Evolutionary conservation across 2,113 vertebrate species (phyloP).

Genomic region (Scartelaos histophorus): DNA sequence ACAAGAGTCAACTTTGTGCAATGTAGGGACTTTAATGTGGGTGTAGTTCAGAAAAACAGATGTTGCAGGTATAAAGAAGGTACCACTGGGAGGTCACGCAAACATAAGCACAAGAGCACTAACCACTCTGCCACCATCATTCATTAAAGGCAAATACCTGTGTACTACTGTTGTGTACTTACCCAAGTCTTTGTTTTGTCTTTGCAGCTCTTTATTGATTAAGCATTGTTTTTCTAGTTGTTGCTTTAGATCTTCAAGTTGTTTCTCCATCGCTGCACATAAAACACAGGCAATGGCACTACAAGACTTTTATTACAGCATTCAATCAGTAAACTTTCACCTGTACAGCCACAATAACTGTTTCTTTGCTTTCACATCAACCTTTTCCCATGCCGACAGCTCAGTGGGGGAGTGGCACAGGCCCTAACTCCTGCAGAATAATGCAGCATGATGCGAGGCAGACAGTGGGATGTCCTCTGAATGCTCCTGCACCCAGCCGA

Average conservation of each 20-base stretch:
- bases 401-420: slow-evolving; percentile 45
- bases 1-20: background rate
- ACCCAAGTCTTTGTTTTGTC: slow-evolving; percentile 75
- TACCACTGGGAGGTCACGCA: too few species aligned
- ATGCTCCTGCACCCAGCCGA: slow-evolving; percentile 41
- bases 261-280: slow-evolving; percentile 71
- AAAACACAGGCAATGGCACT: background rate
- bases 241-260: slow-evolving; percentile 72
- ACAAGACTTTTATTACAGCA: background rate
- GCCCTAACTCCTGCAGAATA: slow-evolving; percentile 43
- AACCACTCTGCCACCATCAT: background rate
- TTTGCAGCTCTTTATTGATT: slow-evolving; percentile 76
- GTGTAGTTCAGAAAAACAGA: background rate
- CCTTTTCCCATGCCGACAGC: slow-evolving; percentile 23
- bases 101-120: too few species aligned
- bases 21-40: background rate
- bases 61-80: background rate
- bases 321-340: background rate
- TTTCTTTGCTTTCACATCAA: slow-evolving; percentile 6
- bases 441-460: slow-evolving; percentile 55
- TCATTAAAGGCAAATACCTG: background rate
- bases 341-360: background rate
- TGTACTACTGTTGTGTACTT: slow-evolving; percentile 19
- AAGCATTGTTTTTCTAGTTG: slow-evolving; percentile 76
- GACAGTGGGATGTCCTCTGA: slow-evolving; percentile 43